Evolutionary conservation across 2,888 invertebrate species (phyloP), one percentile per base, ranked within the genome.

Genomic region (Eupelmus urozonus): DNA sequence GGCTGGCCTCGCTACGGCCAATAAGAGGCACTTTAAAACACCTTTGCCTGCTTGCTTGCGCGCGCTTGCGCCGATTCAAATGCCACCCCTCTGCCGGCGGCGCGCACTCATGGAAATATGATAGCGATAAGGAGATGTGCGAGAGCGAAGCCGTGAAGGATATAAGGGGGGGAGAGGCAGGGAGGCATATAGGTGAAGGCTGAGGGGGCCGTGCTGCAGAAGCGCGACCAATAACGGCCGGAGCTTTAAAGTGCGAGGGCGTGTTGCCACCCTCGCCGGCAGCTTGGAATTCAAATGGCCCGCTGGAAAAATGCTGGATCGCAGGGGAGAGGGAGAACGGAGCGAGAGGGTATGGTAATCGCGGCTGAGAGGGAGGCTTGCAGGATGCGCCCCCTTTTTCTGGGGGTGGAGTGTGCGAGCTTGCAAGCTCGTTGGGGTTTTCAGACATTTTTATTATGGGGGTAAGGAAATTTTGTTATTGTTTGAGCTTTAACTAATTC

Each of bases 11-110:
- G n/a, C 86, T 85, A 87, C 85, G 87, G 87, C 88, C 89, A 89
- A 89, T 89, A 87, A 88, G 87, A 88, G 86, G 84, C 87, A 87
- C 88, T 87, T 88, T 86, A 87, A 87, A 87, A 86, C 85, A 84
- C 86, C 86, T 86, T 86, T 86, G 84, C 65, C 34, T 34, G 3
- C 9, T 5, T 53, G 78, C 63, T 59, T 66, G 60, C 57, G n/a
- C 20, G 20, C 51, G 69, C 27, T 29, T 27, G 34, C 62, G 42
- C 84, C 84, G 85, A 88, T 88, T 87, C 84, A 87, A 86, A 88
- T 87, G 84, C 83, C 63, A 74, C 77, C 82, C 34, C 9, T 29
- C 62, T 53, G 20, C 51, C 27, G 27, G 25, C 82, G 82, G n/a
- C n/a, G n/a, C n/a, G n/a, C n/a, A n/a, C n/a, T n/a, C 86, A 88